phyloP scores from a whole-genome alignment of 1,140 invertebrate genomes.

The Camponotus vicinus region DNA sequence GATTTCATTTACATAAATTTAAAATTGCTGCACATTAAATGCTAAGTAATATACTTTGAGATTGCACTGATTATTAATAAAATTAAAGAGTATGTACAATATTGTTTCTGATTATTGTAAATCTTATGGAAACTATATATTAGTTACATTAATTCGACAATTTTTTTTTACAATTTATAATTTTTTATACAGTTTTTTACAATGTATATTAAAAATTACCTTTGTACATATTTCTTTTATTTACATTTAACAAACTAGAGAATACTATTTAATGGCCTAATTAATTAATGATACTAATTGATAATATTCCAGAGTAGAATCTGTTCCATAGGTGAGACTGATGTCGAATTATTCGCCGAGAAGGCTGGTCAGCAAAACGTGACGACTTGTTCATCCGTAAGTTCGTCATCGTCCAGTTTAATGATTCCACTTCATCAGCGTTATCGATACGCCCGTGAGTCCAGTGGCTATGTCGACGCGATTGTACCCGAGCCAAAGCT shows the following conservation, averaged over 20 bases:
- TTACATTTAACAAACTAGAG: no score
- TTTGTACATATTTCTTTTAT: not conserved
- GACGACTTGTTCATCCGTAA: slow-evolving; percentile 72
- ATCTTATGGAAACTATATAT: not conserved
- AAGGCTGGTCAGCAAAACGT: slow-evolving; percentile 80
- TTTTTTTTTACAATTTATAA: not conserved
- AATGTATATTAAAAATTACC: not conserved
- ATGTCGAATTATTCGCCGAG: slow-evolving; percentile 82
- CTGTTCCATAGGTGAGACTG: slow-evolving; percentile 79
- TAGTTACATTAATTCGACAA: not conserved
- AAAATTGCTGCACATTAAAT: not conserved
- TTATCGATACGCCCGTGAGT: slow-evolving; percentile 78
- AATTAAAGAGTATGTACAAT: not conserved
- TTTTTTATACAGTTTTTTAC: no score
- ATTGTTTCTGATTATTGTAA: not conserved
- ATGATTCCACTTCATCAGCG: slow-evolving; percentile 82
- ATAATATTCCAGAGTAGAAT: slow-evolving; percentile 73
- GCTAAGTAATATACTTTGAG: not conserved
- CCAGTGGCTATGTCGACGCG: slow-evolving; percentile 73
- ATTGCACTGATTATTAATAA: not conserved
- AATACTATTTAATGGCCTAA: not conserved
- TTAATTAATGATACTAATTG: not conserved
- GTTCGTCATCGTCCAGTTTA: slow-evolving; percentile 13
- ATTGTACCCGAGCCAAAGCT: slow-evolving; percentile 76
- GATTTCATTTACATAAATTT: not conserved